These are phyloP conservation scores for Antrozous pallidus DNA, from an alignment of 2,797 vertebrate genomes.

Conservation along the genomic window DNA sequence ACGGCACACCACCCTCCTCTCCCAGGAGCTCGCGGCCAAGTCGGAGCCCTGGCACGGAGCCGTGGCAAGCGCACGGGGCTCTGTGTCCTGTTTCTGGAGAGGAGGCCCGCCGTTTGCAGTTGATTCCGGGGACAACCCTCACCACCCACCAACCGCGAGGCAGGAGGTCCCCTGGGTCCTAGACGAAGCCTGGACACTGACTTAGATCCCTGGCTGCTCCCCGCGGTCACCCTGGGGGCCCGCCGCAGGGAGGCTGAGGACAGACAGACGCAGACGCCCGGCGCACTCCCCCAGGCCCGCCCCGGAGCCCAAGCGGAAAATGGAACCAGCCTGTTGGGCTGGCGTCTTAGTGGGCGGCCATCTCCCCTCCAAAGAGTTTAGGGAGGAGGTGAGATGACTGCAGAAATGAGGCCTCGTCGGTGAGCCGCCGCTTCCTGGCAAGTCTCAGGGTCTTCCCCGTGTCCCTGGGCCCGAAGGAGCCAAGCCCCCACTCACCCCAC, in stretches of 20 bases:
- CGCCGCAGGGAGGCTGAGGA: not conserved
- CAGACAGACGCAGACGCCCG: accelerated
- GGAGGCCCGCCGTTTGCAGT: not conserved
- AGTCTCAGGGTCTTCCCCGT: accelerated
- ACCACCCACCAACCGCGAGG: not conserved
- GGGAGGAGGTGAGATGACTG: accelerated
- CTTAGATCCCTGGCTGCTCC: no score
- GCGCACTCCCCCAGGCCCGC: accelerated
- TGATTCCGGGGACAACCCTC: not conserved
- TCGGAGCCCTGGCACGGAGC: accelerated
- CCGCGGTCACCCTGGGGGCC: accelerated
- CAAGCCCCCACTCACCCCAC: not conserved
- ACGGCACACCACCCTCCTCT: not conserved
- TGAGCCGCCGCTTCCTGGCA: not conserved
- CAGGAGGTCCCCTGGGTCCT: not conserved
- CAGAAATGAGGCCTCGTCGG: not conserved
- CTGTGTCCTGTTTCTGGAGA: not conserved
- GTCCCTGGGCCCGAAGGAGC: accelerated
- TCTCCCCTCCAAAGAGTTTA: not conserved
- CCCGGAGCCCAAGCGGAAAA: not conserved
- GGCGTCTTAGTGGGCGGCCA: accelerated
- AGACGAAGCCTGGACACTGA: not conserved
- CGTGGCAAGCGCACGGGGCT: accelerated
- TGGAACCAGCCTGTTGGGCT: accelerated
- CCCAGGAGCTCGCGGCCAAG: not conserved